Evolutionary conservation across 2,113 vertebrate species (phyloP).

Genomic region (Cromileptes altivelis): DNA sequence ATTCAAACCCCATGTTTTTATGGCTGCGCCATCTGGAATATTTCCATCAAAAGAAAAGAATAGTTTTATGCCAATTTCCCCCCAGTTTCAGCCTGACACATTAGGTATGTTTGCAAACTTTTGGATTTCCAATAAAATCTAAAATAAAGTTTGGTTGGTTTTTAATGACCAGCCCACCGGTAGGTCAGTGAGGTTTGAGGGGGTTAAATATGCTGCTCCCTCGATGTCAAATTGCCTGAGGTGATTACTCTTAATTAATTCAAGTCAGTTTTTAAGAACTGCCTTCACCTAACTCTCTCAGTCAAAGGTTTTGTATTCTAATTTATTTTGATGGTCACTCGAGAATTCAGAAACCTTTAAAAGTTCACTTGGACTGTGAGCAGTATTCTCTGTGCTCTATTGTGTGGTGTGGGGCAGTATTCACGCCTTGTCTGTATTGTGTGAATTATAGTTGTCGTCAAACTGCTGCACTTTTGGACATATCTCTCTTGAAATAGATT

Average conservation of each 20-base stretch:
- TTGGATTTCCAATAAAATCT: background rate
- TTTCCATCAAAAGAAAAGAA: background rate
- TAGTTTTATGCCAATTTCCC: background rate
- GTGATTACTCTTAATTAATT: background rate
- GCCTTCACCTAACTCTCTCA: background rate
- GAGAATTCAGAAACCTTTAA: background rate
- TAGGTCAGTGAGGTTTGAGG: background rate
- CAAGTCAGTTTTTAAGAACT: background rate
- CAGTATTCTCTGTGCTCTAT: background rate
- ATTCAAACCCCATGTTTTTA: slow-evolving; percentile 1
- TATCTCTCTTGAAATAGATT: background rate
- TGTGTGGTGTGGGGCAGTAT: background rate
- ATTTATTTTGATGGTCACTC: background rate
- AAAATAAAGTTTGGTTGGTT: background rate
- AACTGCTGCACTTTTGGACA: background rate
- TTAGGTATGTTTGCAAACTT: slow-evolving; percentile 5
- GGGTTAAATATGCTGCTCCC: slow-evolving; percentile 1
- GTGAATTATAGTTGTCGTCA: background rate
- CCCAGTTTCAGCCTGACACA: background rate
- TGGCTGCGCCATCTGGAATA: background rate
- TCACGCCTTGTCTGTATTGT: background rate
- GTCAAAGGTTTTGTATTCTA: background rate
- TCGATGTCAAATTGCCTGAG: background rate
- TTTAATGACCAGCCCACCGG: background rate
- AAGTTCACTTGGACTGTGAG: background rate